Conservation (phyloP, 2,113 vertebrate species). For the Lucifuga dentata region DNA sequence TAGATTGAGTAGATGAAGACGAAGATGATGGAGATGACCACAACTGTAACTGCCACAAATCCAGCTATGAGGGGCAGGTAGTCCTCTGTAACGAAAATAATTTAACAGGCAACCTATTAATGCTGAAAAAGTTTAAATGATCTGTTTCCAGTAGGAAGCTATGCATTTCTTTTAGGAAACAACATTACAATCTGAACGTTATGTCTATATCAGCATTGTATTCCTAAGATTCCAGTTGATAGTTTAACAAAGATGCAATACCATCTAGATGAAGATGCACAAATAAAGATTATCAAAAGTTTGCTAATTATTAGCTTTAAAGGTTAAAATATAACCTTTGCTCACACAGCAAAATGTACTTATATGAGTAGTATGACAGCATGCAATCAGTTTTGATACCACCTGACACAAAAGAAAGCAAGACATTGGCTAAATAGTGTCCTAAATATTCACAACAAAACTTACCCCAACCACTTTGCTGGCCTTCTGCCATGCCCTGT, state of each 20-base stretch:
- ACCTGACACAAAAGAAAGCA: too few relatives aligned
- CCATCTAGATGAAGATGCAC: neutral
- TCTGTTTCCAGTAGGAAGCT: neutral
- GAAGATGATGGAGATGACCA: conserved; percentile 75
- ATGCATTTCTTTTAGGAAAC: neutral
- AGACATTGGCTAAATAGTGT: too few relatives aligned
- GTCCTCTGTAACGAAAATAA: conserved; percentile 75
- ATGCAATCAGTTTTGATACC: too few relatives aligned
- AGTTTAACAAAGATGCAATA: too few relatives aligned
- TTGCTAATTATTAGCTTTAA: neutral
- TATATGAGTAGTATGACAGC: too few relatives aligned
- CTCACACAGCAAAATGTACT: neutral
- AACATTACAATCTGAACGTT: too few relatives aligned
- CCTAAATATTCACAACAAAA: neutral
- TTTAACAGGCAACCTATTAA: conserved; percentile 20
- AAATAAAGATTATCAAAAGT: neutral
- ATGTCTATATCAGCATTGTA: too few relatives aligned
- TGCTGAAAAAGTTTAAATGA: neutral
- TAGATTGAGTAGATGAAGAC: conserved; percentile 83
- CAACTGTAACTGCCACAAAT: conserved; percentile 77
- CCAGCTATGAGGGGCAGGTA: conserved; percentile 82
- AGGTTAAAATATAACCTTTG: neutral
- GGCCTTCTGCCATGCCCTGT: too few relatives aligned
- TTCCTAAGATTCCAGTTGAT: too few relatives aligned
- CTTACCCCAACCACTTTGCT: neutral